Base-by-base conservation (phyloP, 2,888 invertebrate species). In the Xylota sylvarum region DNA sequence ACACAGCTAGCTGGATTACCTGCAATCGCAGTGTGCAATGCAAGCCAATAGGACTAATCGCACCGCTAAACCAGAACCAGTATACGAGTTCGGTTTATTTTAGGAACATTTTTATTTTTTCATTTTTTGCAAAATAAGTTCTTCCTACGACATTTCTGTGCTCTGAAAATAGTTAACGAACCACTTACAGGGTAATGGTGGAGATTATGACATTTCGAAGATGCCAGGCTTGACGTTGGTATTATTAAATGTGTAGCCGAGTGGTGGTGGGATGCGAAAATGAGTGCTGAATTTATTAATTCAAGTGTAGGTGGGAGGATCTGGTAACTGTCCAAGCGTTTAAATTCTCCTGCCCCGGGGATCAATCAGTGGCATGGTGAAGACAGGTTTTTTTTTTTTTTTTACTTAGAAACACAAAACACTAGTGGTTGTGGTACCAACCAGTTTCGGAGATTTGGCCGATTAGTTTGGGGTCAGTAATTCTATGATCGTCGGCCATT, bases 61-160 rank as follows among this genome's bases (percentile, higher is more conserved):
- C 23, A 37, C 48, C 35, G 37, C 58, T 35, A 43, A 60, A 74
- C 79, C 69, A 80, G 76, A 81, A 85, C 67, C 72, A 67, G 72
- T 58, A 14, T 48, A 64, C 72, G 35, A 43, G 78, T 83, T 62
- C 30, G 30, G 62, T 37, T 74, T 84, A 74, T 79, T 79, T 79
- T 17, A 46, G 73, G 74, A 62, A 48, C 10, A 17, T 23, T 23
- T 14, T 76, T 62, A 23, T 23, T 2, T 23, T 23, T 23, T 23
- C 3, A 23, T 23, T 23, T 23, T 23, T 23, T 23, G 23, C 52
- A 46, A 79, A 79, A 69, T 65, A 73, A 46, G 35, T 55, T 60
- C 69, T 48, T 74, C 74, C 80, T 84, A 84, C 69, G 84, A 74
- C 73, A 79, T 73, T 79, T 84, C n/a, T 48, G 30, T 37, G 55